phyloP scores from a whole-genome alignment of 2,888 invertebrate genomes.

The Ectemnius continuus region DNA sequence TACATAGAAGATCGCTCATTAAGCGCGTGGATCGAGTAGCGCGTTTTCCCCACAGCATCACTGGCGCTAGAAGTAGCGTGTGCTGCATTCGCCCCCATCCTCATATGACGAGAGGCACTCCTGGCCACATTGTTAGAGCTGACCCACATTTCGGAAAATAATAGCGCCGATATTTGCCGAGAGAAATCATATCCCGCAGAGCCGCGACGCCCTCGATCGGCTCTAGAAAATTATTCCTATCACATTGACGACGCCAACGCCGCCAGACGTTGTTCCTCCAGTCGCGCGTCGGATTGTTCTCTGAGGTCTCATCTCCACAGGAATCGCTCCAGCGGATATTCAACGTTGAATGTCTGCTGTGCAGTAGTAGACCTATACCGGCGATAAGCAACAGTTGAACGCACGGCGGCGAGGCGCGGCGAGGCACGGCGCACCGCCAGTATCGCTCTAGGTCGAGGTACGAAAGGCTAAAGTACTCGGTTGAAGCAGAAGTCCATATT shows the following conservation, averaged over 20 bases:
- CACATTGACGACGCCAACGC: background rate
- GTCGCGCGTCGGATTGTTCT: background rate
- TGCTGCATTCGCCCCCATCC: too few relatives aligned
- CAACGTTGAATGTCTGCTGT: too few relatives aligned
- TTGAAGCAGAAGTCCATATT: slow-evolving; percentile 51
- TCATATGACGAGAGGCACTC: background rate
- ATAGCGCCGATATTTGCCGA: background rate
- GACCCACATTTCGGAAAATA: background rate
- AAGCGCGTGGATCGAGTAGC: too few relatives aligned
- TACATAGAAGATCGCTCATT: too few relatives aligned
- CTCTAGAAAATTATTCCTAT: slow-evolving; percentile 3
- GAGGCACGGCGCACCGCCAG: slow-evolving; percentile 35
- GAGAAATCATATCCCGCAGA: background rate
- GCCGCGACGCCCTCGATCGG: background rate
- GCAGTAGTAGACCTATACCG: too few relatives aligned
- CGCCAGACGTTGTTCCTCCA: background rate
- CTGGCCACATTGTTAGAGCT: background rate
- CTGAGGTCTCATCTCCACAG: background rate
- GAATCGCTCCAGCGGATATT: too few relatives aligned
- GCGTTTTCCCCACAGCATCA: too few relatives aligned
- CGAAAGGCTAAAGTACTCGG: slow-evolving; percentile 33
- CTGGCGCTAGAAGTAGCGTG: too few relatives aligned
- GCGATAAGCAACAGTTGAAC: slow-evolving; percentile 19
- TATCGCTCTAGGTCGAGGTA: slow-evolving; percentile 35
- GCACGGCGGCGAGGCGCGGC: too few relatives aligned